phyloP scores from a whole-genome alignment of 1,140 invertebrate genomes.

The Metopolophium dirhodum region DNA sequence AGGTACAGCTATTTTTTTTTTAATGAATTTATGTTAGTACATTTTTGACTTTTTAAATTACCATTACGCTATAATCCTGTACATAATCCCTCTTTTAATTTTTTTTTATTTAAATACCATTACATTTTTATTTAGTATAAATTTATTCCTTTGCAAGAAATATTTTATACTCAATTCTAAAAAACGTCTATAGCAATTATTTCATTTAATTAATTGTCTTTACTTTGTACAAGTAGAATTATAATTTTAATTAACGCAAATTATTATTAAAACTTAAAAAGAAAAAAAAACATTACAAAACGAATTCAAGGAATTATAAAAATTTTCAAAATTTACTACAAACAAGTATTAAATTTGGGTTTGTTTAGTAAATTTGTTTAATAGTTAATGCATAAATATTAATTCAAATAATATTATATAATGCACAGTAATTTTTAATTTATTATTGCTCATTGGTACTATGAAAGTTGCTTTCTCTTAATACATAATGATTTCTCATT shows the following conservation, averaged over 20 bases:
- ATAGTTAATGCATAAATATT: neutral
- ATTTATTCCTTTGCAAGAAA: neutral
- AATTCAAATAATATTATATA: neutral
- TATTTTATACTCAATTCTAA: neutral
- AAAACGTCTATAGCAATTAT: neutral
- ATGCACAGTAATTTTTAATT: neutral
- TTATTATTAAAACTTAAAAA: conserved; percentile 24
- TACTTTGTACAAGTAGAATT: neutral
- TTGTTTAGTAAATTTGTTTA: conserved; percentile 4
- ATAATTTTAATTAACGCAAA: conserved; percentile 15
- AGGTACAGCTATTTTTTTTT: neutral
- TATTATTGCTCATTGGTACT: neutral
- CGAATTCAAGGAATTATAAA: neutral
- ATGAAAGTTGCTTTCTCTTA: neutral
- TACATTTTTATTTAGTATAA: neutral
- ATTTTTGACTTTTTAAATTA: neutral
- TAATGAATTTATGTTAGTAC: too few species aligned
- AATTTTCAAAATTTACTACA: conserved; percentile 18
- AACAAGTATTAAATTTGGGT: neutral
- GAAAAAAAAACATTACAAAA: neutral
- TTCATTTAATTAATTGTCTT: neutral
- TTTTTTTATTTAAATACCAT: neutral
- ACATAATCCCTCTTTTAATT: neutral
- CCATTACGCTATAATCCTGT: neutral
- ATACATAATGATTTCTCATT: neutral